Conservation (phyloP, 2,888 invertebrate genomes). For the Catocala nupta region DNA sequence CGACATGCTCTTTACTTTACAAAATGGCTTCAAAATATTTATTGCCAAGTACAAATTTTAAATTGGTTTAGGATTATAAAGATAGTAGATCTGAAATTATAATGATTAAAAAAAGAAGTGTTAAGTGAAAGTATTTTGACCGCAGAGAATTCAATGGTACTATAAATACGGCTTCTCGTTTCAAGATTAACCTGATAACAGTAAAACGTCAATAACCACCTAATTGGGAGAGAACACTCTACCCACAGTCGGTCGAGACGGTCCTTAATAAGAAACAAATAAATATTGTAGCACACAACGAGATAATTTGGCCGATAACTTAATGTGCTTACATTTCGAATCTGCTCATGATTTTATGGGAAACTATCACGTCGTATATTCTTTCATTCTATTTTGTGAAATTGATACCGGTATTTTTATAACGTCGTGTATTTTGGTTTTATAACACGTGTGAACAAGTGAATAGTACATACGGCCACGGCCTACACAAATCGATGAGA, state of each 20-base stretch:
- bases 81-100: not conserved
- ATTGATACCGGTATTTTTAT: slow-evolving; percentile 20
- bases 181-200: slow-evolving; percentile 83
- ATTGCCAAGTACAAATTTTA: slow-evolving; percentile 6
- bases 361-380: slow-evolving; percentile 74
- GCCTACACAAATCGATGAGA: slow-evolving; percentile 39
- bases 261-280: slow-evolving; percentile 83
- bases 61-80: not conserved
- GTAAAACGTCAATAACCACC: slow-evolving; percentile 87
- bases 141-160: slow-evolving; percentile 53
- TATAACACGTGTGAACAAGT: slow-evolving; percentile 35
- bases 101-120: not conserved
- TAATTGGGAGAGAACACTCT: slow-evolving; percentile 85
- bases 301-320: slow-evolving; percentile 85
- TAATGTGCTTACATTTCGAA: slow-evolving; percentile 87
- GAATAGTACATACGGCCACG: not conserved
- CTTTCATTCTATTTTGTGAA: slow-evolving; percentile 41
- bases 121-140: slow-evolving; percentile 34
- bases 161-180: slow-evolving; percentile 76
- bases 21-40: not conserved
- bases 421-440: slow-evolving; percentile 13
- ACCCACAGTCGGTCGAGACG: slow-evolving; percentile 74
- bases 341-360: slow-evolving; percentile 87
- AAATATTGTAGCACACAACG: slow-evolving; percentile 84
- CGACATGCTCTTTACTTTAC: not conserved